Conservation (phyloP, 2,113 vertebrate species). For the Corythaixoides concolor region DNA sequence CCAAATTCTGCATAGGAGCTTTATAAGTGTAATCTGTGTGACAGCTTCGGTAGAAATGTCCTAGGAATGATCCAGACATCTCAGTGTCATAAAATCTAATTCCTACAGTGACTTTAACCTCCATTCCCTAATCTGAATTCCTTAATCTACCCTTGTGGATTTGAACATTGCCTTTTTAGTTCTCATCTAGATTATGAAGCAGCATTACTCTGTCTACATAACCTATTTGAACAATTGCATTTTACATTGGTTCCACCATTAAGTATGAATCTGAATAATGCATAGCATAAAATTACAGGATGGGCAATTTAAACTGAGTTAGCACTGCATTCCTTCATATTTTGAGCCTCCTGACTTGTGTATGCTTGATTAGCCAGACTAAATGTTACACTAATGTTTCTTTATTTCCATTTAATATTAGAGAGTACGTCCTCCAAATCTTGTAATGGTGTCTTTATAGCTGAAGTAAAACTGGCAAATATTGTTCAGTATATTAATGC, state of each 20-base stretch:
- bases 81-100: not conserved
- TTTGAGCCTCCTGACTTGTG: not conserved
- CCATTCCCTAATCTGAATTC: not conserved
- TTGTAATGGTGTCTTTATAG: not conserved
- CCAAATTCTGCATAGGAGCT: not conserved
- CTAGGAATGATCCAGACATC: not conserved
- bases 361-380: not conserved
- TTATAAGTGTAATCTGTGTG: not conserved
- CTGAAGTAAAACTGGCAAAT: not conserved
- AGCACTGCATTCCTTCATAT: not conserved
- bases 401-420: not conserved
- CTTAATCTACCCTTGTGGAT: not conserved
- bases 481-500: not conserved
- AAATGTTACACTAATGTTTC: not conserved
- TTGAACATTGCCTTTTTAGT: not conserved
- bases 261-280: not conserved
- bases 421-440: not conserved
- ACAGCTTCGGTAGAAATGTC: not conserved
- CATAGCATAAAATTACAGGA: not conserved
- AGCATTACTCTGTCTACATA: not conserved
- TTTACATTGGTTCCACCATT: not conserved
- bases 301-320: not conserved
- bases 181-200: not conserved
- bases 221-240: not conserved
- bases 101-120: not conserved